These are phyloP conservation scores for Tillus elongatus DNA, from an alignment of 2,888 invertebrate genomes.

Conservation along the genomic window DNA sequence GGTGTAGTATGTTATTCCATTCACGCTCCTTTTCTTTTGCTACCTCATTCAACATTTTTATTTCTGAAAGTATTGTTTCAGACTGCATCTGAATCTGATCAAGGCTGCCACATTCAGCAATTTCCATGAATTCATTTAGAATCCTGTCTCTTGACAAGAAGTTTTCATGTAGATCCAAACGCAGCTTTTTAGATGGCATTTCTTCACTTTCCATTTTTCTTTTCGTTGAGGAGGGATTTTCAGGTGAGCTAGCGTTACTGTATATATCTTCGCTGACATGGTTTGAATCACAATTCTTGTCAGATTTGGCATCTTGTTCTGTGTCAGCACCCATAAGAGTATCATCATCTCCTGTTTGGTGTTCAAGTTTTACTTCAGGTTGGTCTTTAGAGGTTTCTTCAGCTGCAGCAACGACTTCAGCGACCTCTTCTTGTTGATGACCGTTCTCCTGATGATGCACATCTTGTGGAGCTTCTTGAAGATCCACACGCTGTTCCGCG, in stretches of 20 bases:
- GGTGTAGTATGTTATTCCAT: slow-evolving; percentile 73
- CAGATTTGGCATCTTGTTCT: slow-evolving; percentile 10
- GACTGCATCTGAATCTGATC: slow-evolving; percentile 55
- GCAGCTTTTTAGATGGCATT: slow-evolving; percentile 32
- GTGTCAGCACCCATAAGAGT: not conserved
- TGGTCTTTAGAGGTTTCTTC: too few relatives aligned
- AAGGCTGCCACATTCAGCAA: slow-evolving; percentile 51
- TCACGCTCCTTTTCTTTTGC: slow-evolving; percentile 76
- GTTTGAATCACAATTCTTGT: slow-evolving; percentile 15
- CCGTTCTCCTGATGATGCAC: slow-evolving; percentile 14
- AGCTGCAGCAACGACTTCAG: slow-evolving; percentile 11
- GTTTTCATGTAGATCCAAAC: slow-evolving; percentile 35
- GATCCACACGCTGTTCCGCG: slow-evolving; percentile 34
- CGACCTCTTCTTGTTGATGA: slow-evolving; percentile 15
- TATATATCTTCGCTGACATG: slow-evolving; percentile 18
- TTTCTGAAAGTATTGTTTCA: slow-evolving; percentile 56
- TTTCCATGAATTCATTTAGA: slow-evolving; percentile 55
- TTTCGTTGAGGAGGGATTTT: slow-evolving; percentile 19
- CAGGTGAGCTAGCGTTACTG: slow-evolving; percentile 12
- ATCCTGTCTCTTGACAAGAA: slow-evolving; percentile 48
- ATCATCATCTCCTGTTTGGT: not conserved
- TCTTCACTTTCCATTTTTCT: slow-evolving; percentile 28
- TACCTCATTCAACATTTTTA: slow-evolving; percentile 62
- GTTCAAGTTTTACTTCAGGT: slow-evolving; percentile 9
- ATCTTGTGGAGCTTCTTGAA: slow-evolving; percentile 15